Percentiles rank a stretch among this genome's conserved stretches.
Conservation (phyloP, 2,888 invertebrate genomes). For the Coelopa pilipes region DNA sequence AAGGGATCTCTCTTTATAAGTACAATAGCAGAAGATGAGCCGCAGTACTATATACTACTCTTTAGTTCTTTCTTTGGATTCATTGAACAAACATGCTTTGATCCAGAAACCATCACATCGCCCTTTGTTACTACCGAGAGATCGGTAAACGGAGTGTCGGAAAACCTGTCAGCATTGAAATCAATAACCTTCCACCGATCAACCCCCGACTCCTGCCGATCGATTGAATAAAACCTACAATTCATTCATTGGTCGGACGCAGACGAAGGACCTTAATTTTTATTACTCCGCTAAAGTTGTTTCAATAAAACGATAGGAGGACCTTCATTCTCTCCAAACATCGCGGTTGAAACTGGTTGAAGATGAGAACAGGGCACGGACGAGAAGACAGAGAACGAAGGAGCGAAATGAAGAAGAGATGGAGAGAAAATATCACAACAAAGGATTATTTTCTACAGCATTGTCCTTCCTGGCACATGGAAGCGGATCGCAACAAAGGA, state of each 20-base stretch:
- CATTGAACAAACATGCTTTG: background rate
- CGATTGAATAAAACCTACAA: background rate
- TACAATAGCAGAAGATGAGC: too few species aligned
- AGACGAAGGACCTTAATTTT: background rate
- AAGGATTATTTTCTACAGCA: background rate
- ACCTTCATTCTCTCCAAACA: background rate
- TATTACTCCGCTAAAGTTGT: background rate
- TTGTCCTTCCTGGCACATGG: slow-evolving; percentile 16
- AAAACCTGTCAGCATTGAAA: slow-evolving; percentile 18
- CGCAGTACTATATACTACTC: too few species aligned
- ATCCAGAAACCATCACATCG: background rate
- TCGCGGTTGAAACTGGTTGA: background rate
- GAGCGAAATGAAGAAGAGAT: too few species aligned
- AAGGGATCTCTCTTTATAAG: too few species aligned
- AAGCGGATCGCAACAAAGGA: slow-evolving; percentile 17
- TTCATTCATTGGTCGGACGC: slow-evolving; percentile 14
- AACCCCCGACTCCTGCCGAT: background rate
- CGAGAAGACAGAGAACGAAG: too few species aligned
- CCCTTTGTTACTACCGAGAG: background rate
- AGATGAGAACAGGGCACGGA: too few species aligned
- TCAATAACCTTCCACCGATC: background rate
- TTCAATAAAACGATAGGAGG: background rate
- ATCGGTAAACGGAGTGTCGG: background rate
- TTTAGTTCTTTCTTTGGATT: background rate
- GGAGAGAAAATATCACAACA: background rate